Percentiles rank a stretch among this genome's conserved stretches.
These are phyloP conservation scores for Craterocephalus amniculus DNA, from an alignment of 2,797 vertebrate species.

Conservation along the genomic window DNA sequence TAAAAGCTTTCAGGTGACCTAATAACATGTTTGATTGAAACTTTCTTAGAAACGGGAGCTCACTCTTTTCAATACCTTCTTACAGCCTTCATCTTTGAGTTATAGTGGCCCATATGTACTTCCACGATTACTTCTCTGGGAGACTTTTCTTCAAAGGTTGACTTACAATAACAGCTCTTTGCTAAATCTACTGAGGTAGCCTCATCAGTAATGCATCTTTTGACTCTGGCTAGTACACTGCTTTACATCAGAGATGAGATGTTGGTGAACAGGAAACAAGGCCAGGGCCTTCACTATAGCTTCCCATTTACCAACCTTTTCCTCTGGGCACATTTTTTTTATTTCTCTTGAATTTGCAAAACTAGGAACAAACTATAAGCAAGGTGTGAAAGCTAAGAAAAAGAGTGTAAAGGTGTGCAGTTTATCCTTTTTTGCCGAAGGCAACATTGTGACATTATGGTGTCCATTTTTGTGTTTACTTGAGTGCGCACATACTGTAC, in stretches of 20 bases:
- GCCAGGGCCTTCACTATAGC: slow-evolving; percentile 27
- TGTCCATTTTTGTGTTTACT: slow-evolving; percentile 17
- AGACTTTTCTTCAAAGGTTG: not conserved
- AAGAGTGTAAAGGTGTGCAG: slow-evolving; percentile 38
- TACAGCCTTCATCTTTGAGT: not conserved
- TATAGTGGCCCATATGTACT: not conserved
- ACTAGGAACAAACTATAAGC: slow-evolving; percentile 60
- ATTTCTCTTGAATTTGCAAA: slow-evolving; percentile 50
- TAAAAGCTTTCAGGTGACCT: not conserved
- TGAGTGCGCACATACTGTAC: slow-evolving; percentile 9
- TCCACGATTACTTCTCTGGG: not conserved
- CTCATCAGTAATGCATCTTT: not conserved
- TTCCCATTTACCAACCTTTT: slow-evolving; percentile 52
- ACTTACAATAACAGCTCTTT: not conserved
- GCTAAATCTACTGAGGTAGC: slow-evolving; percentile 2
- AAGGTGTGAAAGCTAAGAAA: slow-evolving; percentile 4
- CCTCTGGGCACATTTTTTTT: slow-evolving; percentile 54
- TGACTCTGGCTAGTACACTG: slow-evolving; percentile 9
- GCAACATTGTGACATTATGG: slow-evolving; percentile 48
- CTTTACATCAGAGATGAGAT: slow-evolving; percentile 33
- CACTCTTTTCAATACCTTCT: not conserved
- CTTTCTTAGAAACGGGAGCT: not conserved
- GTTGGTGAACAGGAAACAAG: slow-evolving; percentile 24
- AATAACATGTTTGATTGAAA: slow-evolving; percentile 12
- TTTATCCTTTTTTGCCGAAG: slow-evolving; percentile 59